phyloP scores from a whole-genome alignment of 2,888 invertebrate species.

The Pomacea canaliculata region DNA sequence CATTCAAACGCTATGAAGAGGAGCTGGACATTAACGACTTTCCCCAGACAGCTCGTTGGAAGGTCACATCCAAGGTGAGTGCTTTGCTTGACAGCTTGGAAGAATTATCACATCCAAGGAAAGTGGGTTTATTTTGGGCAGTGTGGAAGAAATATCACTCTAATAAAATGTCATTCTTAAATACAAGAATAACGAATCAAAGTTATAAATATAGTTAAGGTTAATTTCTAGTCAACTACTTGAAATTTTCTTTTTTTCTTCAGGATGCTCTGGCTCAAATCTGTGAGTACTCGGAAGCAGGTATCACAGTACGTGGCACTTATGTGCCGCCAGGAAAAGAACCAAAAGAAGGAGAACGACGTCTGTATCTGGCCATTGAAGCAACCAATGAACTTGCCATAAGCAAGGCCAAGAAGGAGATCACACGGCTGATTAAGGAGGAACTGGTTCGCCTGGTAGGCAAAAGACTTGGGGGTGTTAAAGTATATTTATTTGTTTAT shows the following conservation, averaged over 20 bases:
- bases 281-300: conserved; percentile 98
- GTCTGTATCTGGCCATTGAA: conserved; percentile 97
- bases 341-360: conserved; percentile 78
- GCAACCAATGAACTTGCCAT: conserved; percentile 93
- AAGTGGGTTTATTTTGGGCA: neutral
- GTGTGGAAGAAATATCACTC: neutral
- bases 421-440: conserved; percentile 97
- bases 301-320: conserved; percentile 98
- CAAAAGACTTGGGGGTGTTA: neutral
- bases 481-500: too few relatives aligned
- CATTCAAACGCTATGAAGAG: conserved; percentile 87
- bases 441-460: conserved; percentile 86
- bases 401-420: conserved; percentile 77
- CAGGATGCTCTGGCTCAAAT: conserved; percentile 97
- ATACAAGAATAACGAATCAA: too few relatives aligned
- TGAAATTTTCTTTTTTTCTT: conserved; percentile 19
- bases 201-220: too few relatives aligned
- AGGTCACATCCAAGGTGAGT: conserved; percentile 91
- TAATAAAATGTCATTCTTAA: neutral
- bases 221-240: too few relatives aligned
- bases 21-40: conserved; percentile 99
- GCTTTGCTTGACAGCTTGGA: neutral
- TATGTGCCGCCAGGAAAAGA: conserved; percentile 90
- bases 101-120: neutral
- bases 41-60: conserved; percentile 98